A percentile compares a stretch with the other conserved stretches of the same genome.
Evolutionary conservation across 2,888 invertebrate species (phyloP).

Genomic region (Heliconius ethilla): DNA sequence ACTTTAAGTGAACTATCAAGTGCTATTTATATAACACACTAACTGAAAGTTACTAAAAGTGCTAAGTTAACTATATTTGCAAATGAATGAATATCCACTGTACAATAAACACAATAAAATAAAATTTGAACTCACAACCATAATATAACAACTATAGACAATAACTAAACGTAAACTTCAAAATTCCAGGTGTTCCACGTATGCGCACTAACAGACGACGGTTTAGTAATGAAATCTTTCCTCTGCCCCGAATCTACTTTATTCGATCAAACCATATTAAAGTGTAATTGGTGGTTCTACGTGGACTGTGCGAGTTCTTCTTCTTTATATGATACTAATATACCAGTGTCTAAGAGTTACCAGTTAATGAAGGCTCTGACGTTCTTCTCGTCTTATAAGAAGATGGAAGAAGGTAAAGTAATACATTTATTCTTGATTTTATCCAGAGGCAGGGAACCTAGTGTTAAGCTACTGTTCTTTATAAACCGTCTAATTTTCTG

Average conservation of each 20-base stretch:
- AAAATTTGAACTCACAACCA: no score
- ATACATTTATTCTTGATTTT: neutral
- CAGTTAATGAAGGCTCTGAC: slow-evolving; percentile 95
- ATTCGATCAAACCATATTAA: slow-evolving; percentile 94
- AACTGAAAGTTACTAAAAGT: no score
- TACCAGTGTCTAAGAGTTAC: slow-evolving; percentile 94
- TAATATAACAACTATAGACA: no score
- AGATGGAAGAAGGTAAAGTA: slow-evolving; percentile 69
- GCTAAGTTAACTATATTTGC: no score
- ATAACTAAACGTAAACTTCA: no score
- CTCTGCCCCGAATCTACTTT: slow-evolving; percentile 94
- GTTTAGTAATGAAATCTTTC: slow-evolving; percentile 94
- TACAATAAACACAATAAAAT: no score
- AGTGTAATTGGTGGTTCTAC: slow-evolving; percentile 97
- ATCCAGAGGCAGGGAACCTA: no score
- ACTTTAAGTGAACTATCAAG: no score
- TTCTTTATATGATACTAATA: slow-evolving; percentile 92
- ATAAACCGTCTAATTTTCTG: no score
- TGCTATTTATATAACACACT: no score
- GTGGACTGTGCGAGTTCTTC: slow-evolving; percentile 93
- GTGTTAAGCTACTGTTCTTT: no score
- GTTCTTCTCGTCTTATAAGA: slow-evolving; percentile 93
- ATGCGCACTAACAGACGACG: slow-evolving; percentile 93
- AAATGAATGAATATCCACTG: no score
- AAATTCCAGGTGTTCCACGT: slow-evolving; percentile 91